Conservation (phyloP, 2,797 vertebrate genomes). For the Dipus sagitta region DNA sequence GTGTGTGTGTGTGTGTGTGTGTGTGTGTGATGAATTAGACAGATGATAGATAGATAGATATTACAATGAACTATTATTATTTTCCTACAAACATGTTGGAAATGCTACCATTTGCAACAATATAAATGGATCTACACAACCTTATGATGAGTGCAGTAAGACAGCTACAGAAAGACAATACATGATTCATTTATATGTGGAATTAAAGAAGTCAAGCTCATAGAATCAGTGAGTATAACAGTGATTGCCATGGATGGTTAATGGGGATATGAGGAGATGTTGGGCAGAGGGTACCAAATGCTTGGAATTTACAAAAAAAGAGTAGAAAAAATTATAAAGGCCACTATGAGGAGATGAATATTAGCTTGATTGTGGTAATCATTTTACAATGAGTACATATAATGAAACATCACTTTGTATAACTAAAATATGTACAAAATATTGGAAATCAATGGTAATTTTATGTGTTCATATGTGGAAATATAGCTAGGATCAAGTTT, state of each 20-base stretch:
- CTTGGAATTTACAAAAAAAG: not conserved
- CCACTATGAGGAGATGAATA: not conserved
- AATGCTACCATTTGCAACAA: not conserved
- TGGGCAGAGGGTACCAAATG: not conserved
- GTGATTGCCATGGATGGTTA: not conserved
- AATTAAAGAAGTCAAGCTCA: not conserved
- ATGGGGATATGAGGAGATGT: not conserved
- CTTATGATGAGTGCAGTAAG: not conserved
- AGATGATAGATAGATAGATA: too few relatives aligned
- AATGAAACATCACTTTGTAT: not conserved
- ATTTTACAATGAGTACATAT: not conserved
- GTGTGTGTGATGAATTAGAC: too few relatives aligned
- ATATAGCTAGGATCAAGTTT: conserved; percentile 19
- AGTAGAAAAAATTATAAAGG: not conserved
- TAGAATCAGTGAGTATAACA: not conserved
- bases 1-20: too few relatives aligned
- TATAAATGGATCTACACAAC: not conserved
- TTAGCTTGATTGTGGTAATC: not conserved
- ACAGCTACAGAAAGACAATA: not conserved
- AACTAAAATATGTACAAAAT: not conserved
- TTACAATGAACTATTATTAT: too few relatives aligned
- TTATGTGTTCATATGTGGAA: not conserved
- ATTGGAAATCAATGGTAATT: not conserved
- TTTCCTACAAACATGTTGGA: too few relatives aligned
- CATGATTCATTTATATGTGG: not conserved